A percentile compares a stretch with the other conserved stretches of the same genome.
Evolutionary conservation across 2,888 invertebrate species (phyloP).

Genomic region (Vesta saturnalis): DNA sequence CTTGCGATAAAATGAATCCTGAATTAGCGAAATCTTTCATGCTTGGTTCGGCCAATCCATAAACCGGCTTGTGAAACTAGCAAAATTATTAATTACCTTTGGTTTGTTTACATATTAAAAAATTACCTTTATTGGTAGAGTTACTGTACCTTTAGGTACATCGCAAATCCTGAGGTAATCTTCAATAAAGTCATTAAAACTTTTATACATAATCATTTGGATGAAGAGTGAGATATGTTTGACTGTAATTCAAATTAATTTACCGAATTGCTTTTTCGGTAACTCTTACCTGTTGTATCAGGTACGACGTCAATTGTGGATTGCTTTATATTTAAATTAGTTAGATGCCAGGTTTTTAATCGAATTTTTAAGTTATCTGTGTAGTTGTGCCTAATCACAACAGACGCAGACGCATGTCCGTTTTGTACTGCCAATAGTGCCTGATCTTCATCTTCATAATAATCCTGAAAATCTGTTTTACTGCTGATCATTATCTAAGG

Average conservation of each 20-base stretch:
- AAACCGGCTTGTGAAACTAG: background rate
- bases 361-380: background rate
- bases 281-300: too few relatives aligned
- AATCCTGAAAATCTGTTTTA: too few relatives aligned
- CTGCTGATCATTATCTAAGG: background rate
- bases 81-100: too few relatives aligned
- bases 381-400: too few relatives aligned
- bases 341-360: background rate
- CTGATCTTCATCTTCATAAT: too few relatives aligned
- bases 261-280: too few relatives aligned
- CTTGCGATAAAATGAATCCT: slow-evolving; percentile 88
- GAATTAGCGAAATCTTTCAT: slow-evolving; percentile 68
- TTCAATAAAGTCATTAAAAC: background rate
- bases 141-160: background rate
- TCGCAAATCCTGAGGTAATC: background rate
- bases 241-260: too few relatives aligned
- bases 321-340: too few relatives aligned
- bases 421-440: background rate
- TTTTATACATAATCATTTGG: background rate
- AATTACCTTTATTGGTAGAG: background rate
- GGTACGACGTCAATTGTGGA: too few relatives aligned
- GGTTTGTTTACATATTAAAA: background rate
- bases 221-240: too few relatives aligned
- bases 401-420: background rate
- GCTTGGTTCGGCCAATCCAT: too few relatives aligned